These are phyloP conservation scores for Apotomis turbidana DNA, from an alignment of 2,888 invertebrate species.

Conservation along the genomic window DNA sequence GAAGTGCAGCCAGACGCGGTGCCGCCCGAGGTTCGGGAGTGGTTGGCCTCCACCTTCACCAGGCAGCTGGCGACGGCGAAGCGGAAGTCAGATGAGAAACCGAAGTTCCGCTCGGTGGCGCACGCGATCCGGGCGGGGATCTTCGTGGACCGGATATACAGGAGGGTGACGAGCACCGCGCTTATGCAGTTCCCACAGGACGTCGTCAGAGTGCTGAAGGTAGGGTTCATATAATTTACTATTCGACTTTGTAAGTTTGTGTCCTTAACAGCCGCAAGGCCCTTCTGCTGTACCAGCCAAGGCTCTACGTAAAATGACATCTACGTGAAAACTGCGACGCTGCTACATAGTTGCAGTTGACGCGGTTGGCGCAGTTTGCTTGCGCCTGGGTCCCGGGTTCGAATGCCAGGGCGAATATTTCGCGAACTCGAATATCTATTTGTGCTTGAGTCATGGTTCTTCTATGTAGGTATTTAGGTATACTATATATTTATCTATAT, in stretches of 20 bases:
- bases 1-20: slow-evolving; percentile 98
- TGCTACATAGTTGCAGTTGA: no score
- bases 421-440: no score
- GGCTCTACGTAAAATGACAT: no score
- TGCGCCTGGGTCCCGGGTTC: no score
- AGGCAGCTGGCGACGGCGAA: slow-evolving; percentile 92
- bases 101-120: slow-evolving; percentile 96
- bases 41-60: slow-evolving; percentile 98
- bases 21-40: slow-evolving; percentile 97
- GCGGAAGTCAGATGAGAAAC: slow-evolving; percentile 90
- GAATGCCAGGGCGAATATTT: no score
- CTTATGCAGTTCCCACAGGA: slow-evolving; percentile 95
- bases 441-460: no score
- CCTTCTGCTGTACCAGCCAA: no score
- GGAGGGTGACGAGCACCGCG: slow-evolving; percentile 89
- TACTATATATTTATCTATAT: no score
- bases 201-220: slow-evolving; percentile 94
- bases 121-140: slow-evolving; percentile 98
- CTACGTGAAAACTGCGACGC: no score
- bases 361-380: no score
- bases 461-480: no score
- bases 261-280: no score
- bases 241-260: neutral
- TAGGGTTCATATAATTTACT: slow-evolving; percentile 63
- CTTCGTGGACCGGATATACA: slow-evolving; percentile 97